These are phyloP conservation scores for Aphaenogaster rudis DNA, from an alignment of 1,140 invertebrate species.

Conservation along the genomic window DNA sequence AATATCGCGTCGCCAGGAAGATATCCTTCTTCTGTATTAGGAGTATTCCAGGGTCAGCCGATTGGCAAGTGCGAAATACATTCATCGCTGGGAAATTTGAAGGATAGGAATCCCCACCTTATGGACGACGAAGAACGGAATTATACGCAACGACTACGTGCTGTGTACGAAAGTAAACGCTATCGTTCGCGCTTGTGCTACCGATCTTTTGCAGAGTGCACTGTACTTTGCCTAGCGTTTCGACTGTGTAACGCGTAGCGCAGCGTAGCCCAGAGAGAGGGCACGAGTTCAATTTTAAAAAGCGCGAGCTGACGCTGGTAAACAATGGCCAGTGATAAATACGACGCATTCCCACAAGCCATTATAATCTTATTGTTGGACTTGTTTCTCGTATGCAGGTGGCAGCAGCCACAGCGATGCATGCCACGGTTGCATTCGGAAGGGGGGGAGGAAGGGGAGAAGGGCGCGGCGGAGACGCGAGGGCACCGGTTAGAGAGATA, in stretches of 20 bases:
- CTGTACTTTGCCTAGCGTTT: not conserved
- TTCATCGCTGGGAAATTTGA: not conserved
- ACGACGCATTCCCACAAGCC: conserved; percentile 82
- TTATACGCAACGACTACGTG: not conserved
- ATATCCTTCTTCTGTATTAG: not conserved
- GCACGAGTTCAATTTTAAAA: conserved; percentile 79
- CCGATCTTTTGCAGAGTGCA: not conserved
- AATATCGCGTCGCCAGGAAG: conserved; percentile 4
- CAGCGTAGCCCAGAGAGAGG: not conserved
- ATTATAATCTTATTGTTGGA: conserved; percentile 86
- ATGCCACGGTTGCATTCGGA: conserved; percentile 50
- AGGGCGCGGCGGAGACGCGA: conserved; percentile 39
- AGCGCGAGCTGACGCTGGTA: conserved; percentile 80
- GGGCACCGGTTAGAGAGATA: conserved; percentile 81
- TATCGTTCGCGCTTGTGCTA: not conserved
- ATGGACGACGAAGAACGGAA: not conserved
- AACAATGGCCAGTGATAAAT: conserved; percentile 86
- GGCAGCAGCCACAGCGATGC: conserved; percentile 73
- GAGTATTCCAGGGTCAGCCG: not conserved
- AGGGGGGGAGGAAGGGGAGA: conserved; percentile 29
- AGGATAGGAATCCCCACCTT: not conserved
- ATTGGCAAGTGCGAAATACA: not conserved
- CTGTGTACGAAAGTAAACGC: not conserved
- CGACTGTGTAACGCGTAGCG: not conserved
- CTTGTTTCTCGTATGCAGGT: conserved; percentile 84